Evolutionary conservation across 2,113 vertebrate genomes (phyloP), one percentile per base, ranked within the genome.

Genomic region (Gymnorhina tibicen): DNA sequence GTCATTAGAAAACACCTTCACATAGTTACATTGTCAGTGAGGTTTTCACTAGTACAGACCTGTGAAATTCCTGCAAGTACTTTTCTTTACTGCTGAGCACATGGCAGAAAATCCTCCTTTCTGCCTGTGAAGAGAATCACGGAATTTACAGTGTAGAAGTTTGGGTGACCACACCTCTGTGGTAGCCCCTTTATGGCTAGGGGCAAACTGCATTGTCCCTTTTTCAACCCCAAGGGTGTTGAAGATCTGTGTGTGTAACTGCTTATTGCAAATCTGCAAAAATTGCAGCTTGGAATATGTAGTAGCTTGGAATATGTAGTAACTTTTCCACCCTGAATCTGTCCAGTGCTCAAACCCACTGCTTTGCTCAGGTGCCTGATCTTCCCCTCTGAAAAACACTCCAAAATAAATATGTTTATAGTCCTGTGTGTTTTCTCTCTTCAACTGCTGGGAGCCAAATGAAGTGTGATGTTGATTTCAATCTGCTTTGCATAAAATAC

Each of bases 401-500:
- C 46, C 7, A 22, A 58, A 94, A 94, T 59, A 94, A 89, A 42
- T 66, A 53, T 32, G n/a, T 83, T 91, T 80, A 24, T 66, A 76
- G 27, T 62, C 90, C 46, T 87, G 5, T 63, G 30, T 66, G 53
- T 69, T 95, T 94, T 72, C 32, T 85, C 39, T 68, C 47, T 73
- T 75, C 91, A 64, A 4, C 81, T 67, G 32, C 89, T 79, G 81
- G 56, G 58, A 95, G 53, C 35, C 91, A 95, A 82, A 89, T 75
- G 58, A 85, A 85, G 32, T 58, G 81, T 69, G 82, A 85, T 82
- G 81, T 59, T 89, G 87, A 91, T 89, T 89, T 91, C 87, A 49
- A 72, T 49, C 63, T 76, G 49, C 58, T 95, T 79, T 96, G 85
- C 85, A 94, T 83, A 91, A 96, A 73, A 91, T 8, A 72, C 81